Conservation (phyloP, 2,888 invertebrate species). For the Calameuta pallipes region DNA sequence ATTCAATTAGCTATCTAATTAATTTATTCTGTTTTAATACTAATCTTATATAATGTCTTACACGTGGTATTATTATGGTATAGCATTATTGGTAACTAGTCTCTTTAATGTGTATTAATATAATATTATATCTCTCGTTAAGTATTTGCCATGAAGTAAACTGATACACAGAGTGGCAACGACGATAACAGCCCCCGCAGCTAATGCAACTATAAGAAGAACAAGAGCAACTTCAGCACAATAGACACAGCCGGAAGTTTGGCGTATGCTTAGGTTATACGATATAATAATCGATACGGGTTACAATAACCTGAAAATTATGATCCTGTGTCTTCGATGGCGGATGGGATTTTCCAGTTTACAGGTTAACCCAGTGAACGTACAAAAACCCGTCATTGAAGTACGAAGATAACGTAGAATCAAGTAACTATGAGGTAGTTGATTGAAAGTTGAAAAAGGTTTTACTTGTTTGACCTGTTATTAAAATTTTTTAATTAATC, state of each 20-base stretch:
- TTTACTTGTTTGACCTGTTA: too few species aligned
- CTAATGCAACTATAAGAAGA: slow-evolving; percentile 2
- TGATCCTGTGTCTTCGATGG: slow-evolving; percentile 1
- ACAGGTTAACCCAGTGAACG: background rate
- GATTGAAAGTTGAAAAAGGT: too few species aligned
- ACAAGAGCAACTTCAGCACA: background rate
- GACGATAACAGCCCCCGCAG: background rate
- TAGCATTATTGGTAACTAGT: too few species aligned
- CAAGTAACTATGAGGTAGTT: too few species aligned
- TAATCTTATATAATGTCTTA: too few species aligned
- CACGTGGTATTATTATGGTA: too few species aligned
- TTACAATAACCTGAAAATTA: slow-evolving; percentile 16
- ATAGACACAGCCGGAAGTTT: slow-evolving; percentile 6
- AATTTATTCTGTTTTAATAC: background rate
- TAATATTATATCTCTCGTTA: background rate
- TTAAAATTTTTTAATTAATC: too few species aligned
- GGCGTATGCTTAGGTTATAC: background rate
- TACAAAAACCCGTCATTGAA: background rate
- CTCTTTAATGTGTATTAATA: background rate
- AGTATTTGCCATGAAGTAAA: background rate
- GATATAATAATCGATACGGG: slow-evolving; percentile 13
- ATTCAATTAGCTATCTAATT: background rate
- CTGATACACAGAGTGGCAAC: background rate
- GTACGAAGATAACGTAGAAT: background rate
- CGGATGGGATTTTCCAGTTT: background rate